Evolutionary conservation across 2,888 invertebrate genomes (phyloP), one percentile per base, ranked within the genome.

Genomic region (Cotesia congregata): DNA sequence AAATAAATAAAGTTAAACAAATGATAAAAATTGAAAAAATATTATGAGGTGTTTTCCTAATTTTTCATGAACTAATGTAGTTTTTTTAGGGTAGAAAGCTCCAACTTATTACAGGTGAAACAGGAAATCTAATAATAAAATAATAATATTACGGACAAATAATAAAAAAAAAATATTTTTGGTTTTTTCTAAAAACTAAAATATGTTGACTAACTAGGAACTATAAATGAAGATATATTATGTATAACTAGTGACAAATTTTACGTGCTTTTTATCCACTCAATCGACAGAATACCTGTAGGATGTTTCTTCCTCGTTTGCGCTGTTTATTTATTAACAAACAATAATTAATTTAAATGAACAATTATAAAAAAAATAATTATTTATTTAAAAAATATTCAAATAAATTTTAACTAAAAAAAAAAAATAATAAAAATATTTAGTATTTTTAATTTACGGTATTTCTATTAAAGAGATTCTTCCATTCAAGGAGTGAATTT

Each of bases 281-380:
- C 69, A 72, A 76, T 71, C 72, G 76, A 73, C 72, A 65, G 76
- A 72, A 81, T 89, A 89, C 89, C 89, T 89, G 88, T 79, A 81
- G 82, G 80, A 82, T 88, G 89, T 84, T 88, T 89, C 83, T 88
- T 89, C 89, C 88, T 88, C 80, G 88, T 83, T 86, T 88, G 88
- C 83, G 89, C 89, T 89, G 83, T 86, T 81, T 83, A 87, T 88
- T 87, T 84, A 79, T 82, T 82, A 81, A 85, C 84, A 76, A 76
- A 82, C 78, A 83, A 81, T 73, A 76, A 76, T 61, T 76, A 76
- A 75, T 7, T 68, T 68, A 9, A 68, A 76, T 72, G 20, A 68
- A 78, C 77, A 79, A 77, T 80, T 76, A 65, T 67, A 61, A 61
- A 67, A 41, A 9, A 67, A 76, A 60, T 71, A 77, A 74, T 74